Evolutionary conservation across 23 tunicate species (phyloP), one percentile per base, ranked within the genome.

Genomic region (Ascidia mentula): DNA sequence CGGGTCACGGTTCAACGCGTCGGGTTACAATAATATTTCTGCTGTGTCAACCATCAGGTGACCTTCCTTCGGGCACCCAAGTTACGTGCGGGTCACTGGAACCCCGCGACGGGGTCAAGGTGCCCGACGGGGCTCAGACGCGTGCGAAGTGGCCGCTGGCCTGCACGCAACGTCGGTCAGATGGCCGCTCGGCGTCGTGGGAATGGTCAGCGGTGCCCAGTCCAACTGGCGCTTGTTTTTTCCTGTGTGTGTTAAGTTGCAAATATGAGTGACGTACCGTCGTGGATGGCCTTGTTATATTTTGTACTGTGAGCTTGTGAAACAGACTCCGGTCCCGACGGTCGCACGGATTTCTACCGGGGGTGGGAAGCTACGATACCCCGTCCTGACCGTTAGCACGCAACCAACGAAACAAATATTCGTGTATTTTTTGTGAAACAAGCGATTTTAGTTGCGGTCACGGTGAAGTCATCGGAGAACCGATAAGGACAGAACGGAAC

Each of bases 181-280:
- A 53, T 53, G 65, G 65, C 22, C 65, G 24, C 24, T 53, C 22
- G 22, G 24, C 13, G 7, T 53, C 65, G 65, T 53, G 65, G 65
- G 65, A 53, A 53, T 26, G 13, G 65, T 15, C 15, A 9, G 13
- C n/a, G n/a, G n/a, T n/a, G n/a, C n/a, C n/a, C n/a, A n/a, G n/a
- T n/a, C n/a, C n/a, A n/a, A n/a, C n/a, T n/a, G n/a, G n/a, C n/a
- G 65, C 13, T 53, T 53, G 65, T 53, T 53, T 53, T 53, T 53
- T 53, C 65, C 65, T 53, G 65, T 53, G 65, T 53, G 65, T 53
- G 65, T 53, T 53, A 53, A 9, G 65, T 53, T 53, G 65, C 65
- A 53, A 28, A 53, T 53, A 53, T 53, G 13, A 53, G 65, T 28
- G 65, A 53, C 65, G 24, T 53, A 28, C 28, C 65, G 65, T 5